Evolutionary conservation across 23 tunicate species (phyloP), one percentile per base, ranked within the genome.

Genomic region (Halocynthia roretzi): DNA sequence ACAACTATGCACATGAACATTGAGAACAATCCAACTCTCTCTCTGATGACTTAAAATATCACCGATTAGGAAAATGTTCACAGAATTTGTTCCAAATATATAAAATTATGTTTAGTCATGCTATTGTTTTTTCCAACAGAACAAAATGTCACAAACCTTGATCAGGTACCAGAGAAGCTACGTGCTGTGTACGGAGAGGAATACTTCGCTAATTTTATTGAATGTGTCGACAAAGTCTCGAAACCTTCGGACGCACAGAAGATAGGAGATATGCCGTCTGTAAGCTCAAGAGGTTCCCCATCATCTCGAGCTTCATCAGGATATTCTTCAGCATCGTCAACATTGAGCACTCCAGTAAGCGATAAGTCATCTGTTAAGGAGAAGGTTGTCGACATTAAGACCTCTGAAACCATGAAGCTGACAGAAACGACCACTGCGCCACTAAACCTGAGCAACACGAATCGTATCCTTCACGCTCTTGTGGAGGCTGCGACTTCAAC

Each of bases 391-490:
- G 56, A 54, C 15, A 53, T 44, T 8, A 19, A 15, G 21, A 74
- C 87, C 6, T 69, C 82, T 23, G 58, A 82, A 50, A 80, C 96
- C 8, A 77, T 89, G 14, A 89, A 89, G 70, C 4, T 31, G 44
- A 31, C 44, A 4, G 4, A 31, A 31, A 31, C 44, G 44, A 72
- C 82, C 51, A 62, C 70, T 8, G 76, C 81, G 1, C 61, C 87
- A 49, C 77, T 80, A 14, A 65, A 78, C 74, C 62, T 84, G 55
- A 80, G 85, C 71, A 80, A 83, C 75, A 92, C 78, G 22, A 92
- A 92, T 61, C 77, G 98, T 10, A 92, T 92, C 61, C 80, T 92
- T 22, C 87, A 86, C 67, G 91, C 98, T 67, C 84, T 92, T 7
- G 82, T 85, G 73, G 98, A 92, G 61, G 98, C 98, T 6, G 87